Conservation (phyloP, 2,888 invertebrate species). For the Adelphocoris suturalis region DNA sequence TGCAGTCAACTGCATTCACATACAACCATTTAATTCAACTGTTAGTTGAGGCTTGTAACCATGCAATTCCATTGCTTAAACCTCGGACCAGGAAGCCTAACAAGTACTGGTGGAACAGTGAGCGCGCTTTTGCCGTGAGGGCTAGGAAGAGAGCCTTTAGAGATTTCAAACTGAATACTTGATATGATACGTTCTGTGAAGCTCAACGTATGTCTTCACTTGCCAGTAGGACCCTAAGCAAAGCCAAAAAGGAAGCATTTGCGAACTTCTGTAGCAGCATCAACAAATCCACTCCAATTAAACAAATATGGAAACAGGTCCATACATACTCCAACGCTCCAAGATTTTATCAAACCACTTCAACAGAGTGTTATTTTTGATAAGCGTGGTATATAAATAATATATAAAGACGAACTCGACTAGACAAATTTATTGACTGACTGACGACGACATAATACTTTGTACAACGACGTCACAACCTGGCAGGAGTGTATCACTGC, state of each 20-base stretch:
- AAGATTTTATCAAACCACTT: not conserved
- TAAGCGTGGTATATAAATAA: too few relatives aligned
- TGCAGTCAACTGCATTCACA: not conserved
- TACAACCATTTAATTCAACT: not conserved
- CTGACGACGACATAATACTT: too few relatives aligned
- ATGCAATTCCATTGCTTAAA: not conserved
- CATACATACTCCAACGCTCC: not conserved
- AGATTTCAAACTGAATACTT: not conserved
- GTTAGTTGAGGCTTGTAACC: not conserved
- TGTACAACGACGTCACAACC: too few relatives aligned
- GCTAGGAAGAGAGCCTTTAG: not conserved
- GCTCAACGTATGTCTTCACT: not conserved
- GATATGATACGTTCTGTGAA: not conserved
- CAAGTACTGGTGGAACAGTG: not conserved
- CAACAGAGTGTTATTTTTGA: too few relatives aligned
- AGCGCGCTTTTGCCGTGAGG: not conserved
- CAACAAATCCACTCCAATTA: not conserved
- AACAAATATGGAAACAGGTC: not conserved
- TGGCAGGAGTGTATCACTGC: too few relatives aligned
- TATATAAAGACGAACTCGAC: too few relatives aligned
- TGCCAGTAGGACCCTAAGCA: not conserved
- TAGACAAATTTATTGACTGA: too few relatives aligned
- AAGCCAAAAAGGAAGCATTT: not conserved
- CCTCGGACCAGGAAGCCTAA: not conserved
- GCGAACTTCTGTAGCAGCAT: not conserved